Evolutionary conservation across 2,888 invertebrate species (phyloP).

Genomic region (Unio pictorum): DNA sequence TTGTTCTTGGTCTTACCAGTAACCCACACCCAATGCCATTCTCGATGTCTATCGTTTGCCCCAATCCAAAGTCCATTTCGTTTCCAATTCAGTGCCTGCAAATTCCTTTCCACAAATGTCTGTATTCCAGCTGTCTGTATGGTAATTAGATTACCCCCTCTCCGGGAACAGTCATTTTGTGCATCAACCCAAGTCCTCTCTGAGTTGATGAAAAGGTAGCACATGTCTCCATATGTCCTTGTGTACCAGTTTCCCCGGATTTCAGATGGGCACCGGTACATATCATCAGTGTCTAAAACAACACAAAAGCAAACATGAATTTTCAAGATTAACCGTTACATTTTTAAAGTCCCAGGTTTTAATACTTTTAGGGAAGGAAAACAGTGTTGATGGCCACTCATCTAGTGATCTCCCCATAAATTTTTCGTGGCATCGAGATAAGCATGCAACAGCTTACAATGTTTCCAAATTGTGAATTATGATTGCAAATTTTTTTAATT

Average conservation of each 20-base stretch:
- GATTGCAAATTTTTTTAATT: no score
- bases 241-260: slow-evolving; percentile 7
- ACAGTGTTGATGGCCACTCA: no score
- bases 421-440: no score
- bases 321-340: neutral
- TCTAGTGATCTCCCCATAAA: no score
- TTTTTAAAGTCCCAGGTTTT: neutral
- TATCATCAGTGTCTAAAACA: neutral
- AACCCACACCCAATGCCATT: slow-evolving; percentile 58
- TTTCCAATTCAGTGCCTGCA: slow-evolving; percentile 41
- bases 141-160: slow-evolving; percentile 50
- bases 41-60: slow-evolving; percentile 53
- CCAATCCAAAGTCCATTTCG: slow-evolving; percentile 65
- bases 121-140: slow-evolving; percentile 47
- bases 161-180: slow-evolving; percentile 34
- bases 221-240: slow-evolving; percentile 21
- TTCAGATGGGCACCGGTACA: slow-evolving; percentile 18
- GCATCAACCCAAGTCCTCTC: slow-evolving; percentile 53
- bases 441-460: no score
- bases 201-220: slow-evolving; percentile 49
- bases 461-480: no score
- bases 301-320: slow-evolving; percentile 6
- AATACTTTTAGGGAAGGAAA: no score
- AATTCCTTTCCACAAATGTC: slow-evolving; percentile 21
- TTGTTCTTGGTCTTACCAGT: slow-evolving; percentile 35